These are phyloP conservation scores for Tetramorium parvispinum DNA, from an alignment of 1,140 invertebrate genomes.

Conservation along the genomic window DNA sequence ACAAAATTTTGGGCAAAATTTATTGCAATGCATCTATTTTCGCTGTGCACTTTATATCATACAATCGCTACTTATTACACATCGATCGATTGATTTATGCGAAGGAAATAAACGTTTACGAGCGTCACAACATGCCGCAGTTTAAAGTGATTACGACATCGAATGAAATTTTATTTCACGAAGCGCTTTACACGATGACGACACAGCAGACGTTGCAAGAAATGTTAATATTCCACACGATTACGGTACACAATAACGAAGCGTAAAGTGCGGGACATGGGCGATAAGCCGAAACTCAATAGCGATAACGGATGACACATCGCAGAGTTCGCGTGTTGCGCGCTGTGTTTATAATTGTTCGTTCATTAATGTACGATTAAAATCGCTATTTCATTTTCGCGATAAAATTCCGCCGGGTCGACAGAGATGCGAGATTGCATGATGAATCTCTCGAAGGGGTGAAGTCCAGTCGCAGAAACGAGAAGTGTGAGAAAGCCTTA, in stretches of 20 bases:
- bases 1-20: not conserved
- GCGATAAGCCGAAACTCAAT: conserved; percentile 7
- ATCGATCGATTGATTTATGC: not conserved
- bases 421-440: not conserved
- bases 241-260: not conserved
- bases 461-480: not conserved
- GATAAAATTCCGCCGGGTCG: not conserved
- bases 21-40: not conserved
- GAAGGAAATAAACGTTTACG: not conserved
- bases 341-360: not conserved
- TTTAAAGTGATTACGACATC: conserved; percentile 6
- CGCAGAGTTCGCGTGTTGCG: not conserved
- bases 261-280: not conserved
- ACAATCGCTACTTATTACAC: not conserved
- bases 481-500: not conserved
- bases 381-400: not conserved
- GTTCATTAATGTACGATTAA: not conserved
- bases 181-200: not conserved
- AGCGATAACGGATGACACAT: not conserved
- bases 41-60: not conserved
- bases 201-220: not conserved
- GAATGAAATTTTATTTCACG: not conserved
- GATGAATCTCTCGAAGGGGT: conserved; percentile 15
- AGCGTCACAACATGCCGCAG: not conserved
- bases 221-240: conserved; percentile 6